Conservation (phyloP, 2,888 invertebrate genomes). For the Hypselothyrea guttata region DNA sequence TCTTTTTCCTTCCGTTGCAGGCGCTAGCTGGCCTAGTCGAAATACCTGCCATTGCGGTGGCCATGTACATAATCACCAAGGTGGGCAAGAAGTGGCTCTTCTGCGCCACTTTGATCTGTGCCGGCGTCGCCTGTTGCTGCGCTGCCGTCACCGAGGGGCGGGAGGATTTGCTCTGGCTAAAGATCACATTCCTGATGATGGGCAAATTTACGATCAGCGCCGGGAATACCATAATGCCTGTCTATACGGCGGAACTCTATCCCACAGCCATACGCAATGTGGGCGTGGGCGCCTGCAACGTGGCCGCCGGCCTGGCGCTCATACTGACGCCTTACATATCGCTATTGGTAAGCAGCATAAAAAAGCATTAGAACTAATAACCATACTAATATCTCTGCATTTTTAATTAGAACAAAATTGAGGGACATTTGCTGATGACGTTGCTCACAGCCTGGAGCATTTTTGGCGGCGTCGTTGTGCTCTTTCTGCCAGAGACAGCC, state of each 20-base stretch:
- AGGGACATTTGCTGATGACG: constrained; percentile 87
- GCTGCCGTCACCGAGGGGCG: constrained; percentile 84
- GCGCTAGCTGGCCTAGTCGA: constrained; percentile 88
- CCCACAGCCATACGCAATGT: constrained; percentile 88
- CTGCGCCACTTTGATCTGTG: constrained; percentile 86
- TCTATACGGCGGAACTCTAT: constrained; percentile 88
- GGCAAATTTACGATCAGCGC: constrained; percentile 91
- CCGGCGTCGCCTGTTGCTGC: constrained; percentile 88
- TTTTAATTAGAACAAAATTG: constrained; percentile 85
- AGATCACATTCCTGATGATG: constrained; percentile 89
- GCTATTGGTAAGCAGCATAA: constrained; percentile 85
- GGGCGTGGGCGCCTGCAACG: constrained; percentile 89
- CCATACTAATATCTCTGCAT: background rate
- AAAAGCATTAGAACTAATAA: too few relatives aligned
- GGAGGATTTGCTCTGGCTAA: constrained; percentile 86
- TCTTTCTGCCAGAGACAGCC: constrained; percentile 89
- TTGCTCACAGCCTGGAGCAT: constrained; percentile 87
- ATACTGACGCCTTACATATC: constrained; percentile 90
- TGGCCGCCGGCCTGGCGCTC: constrained; percentile 89
- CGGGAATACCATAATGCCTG: constrained; percentile 90
- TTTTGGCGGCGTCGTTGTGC: constrained; percentile 87
- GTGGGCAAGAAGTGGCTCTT: constrained; percentile 89
- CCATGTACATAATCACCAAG: constrained; percentile 89
- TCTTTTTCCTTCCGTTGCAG: constrained; percentile 68
- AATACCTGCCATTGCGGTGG: constrained; percentile 89